phyloP scores from a whole-genome alignment of 2,797 vertebrate genomes.

The Coccyzus lansbergi region DNA sequence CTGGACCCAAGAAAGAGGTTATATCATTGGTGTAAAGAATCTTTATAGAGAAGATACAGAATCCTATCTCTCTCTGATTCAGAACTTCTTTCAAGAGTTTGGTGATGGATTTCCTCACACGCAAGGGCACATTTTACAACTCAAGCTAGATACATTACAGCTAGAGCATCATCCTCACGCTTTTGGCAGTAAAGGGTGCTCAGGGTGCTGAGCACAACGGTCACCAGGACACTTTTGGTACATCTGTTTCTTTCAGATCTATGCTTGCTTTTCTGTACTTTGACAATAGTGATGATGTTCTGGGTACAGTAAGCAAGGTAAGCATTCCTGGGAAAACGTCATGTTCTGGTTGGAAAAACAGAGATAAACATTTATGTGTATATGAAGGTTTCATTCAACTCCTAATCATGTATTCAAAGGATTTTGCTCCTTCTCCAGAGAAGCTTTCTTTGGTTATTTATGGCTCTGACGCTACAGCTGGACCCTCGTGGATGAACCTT shows the following conservation, averaged over 20 bases:
- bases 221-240: not conserved
- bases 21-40: not conserved
- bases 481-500: not conserved
- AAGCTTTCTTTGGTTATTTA: not conserved
- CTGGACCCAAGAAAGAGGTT: not conserved
- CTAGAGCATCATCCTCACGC: accelerated
- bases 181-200: accelerated
- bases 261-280: accelerated
- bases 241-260: accelerated
- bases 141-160: accelerated
- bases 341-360: not conserved
- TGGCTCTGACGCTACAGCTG: not conserved
- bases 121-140: accelerated
- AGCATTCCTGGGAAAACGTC: accelerated
- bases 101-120: accelerated
- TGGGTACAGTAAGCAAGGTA: not conserved
- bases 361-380: not conserved
- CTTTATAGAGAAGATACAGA: not conserved
- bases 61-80: not conserved
- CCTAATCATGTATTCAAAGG: not conserved
- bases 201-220: accelerated
- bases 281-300: accelerated
- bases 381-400: not conserved
- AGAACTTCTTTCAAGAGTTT: not conserved
- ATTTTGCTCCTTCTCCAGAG: not conserved